Evolutionary conservation across 64 coral and sea anemone genomes (phyloP).

Genomic region (Hydrozoanthus tunicans): DNA sequence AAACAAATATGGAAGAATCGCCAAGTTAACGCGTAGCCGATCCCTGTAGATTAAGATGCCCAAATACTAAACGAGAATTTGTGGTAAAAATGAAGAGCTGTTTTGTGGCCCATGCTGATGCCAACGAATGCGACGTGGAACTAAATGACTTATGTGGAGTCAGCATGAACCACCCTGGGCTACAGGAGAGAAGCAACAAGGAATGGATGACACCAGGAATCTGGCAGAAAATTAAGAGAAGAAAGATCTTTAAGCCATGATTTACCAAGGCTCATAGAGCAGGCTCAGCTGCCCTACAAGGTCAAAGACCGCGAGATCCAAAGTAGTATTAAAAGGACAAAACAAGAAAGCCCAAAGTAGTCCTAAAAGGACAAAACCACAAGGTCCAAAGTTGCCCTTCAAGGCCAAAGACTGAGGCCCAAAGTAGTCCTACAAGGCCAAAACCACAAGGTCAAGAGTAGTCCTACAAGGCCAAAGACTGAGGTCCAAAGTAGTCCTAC

Average conservation of each 20-base stretch:
- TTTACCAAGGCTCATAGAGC: background rate
- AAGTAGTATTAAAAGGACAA: no score
- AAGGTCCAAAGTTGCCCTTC: no score
- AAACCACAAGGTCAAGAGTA: no score
- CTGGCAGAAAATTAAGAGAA: background rate
- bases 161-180: background rate
- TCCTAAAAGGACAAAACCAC: no score
- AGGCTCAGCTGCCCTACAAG: background rate
- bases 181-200: background rate
- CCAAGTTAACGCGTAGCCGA: background rate
- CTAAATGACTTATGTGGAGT: background rate
- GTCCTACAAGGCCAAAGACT: no score
- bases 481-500: no score
- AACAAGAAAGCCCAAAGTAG: no score
- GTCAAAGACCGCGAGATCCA: background rate
- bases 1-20: background rate
- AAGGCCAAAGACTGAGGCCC: no score
- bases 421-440: no score
- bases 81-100: background rate
- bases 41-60: no score
- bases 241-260: background rate
- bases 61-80: background rate
- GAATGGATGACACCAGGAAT: background rate
- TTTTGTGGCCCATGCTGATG: no score
- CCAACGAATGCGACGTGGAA: no score